phyloP scores from a whole-genome alignment of 2,113 vertebrate species.

The Eptatretus burgeri region DNA sequence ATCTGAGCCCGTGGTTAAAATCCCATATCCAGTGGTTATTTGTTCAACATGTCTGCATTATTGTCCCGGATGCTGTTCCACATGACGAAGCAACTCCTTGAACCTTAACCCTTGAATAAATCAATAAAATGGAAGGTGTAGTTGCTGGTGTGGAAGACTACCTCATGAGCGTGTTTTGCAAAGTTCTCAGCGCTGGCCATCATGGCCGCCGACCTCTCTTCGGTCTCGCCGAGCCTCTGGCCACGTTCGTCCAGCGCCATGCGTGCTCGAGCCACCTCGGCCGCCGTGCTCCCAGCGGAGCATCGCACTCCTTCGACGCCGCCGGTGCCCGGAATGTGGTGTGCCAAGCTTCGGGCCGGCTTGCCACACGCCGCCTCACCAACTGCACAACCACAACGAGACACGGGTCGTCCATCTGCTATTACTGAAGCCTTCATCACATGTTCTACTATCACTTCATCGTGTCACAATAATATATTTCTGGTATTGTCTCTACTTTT shows the following conservation, averaged over 20 bases:
- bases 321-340: constrained; percentile 65
- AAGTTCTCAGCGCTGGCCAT: constrained; percentile 71
- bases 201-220: constrained; percentile 70
- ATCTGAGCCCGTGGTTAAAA: too few species aligned
- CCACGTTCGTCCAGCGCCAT: constrained; percentile 73
- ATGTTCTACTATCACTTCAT: too few species aligned
- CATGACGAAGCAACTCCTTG: too few species aligned
- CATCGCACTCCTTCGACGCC: constrained; percentile 54
- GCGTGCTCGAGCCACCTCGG: constrained; percentile 56
- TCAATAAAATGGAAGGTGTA: neutral
- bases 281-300: constrained; percentile 44
- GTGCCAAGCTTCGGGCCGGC: constrained; percentile 58
- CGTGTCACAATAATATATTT: too few species aligned
- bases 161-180: constrained; percentile 88
- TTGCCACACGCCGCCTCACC: constrained; percentile 72
- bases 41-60: too few species aligned
- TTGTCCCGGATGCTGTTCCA: too few species aligned
- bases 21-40: too few species aligned
- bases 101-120: neutral
- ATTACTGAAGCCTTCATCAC: too few species aligned
- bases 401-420: too few species aligned
- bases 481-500: too few species aligned
- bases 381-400: constrained; percentile 19
- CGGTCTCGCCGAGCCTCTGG: constrained; percentile 67
- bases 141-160: constrained; percentile 12